Base-by-base conservation (phyloP, 2,888 invertebrate species). In the Trichogramma evanescens region DNA sequence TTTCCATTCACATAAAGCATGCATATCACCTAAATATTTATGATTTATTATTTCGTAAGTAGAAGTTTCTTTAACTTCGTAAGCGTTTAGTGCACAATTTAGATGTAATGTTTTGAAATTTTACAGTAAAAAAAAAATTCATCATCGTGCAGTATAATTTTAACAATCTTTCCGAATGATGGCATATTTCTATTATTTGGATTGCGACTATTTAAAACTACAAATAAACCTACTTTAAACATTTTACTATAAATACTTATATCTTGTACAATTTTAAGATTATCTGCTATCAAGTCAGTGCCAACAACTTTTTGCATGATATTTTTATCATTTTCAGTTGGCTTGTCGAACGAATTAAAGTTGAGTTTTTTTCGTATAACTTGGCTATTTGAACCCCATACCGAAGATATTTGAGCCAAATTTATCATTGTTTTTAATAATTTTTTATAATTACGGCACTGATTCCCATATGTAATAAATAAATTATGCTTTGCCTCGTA, bases 371-470 rank as follows among this genome's bases (percentile, higher is more conserved):
- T 54, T 48, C 54, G 45, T 13, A 52, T 42, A 4, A 44, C 6
- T 4, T 5, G 3, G 4, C 8, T 55, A 41, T 48, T 10, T 8
- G n/a, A 44, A 4, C 50, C 56, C 43, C 56, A 50, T 9, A 13
- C 38, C 2, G 43, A 50, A 2, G 13, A 50, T 7, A 50, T 56
- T 43, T 56, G 56, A n/a, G 7, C 26, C 13, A 44, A 39, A 5
- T 50, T 56, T 0, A n/a, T 44, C 6, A 50, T 6, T 4, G 50
- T 39, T 56, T 56, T 50, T 9, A 43, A n/a, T 42, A 56, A 50
- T 4, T 56, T 56, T 56, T 56, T 13, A 50, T 42, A 56, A 43
- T 44, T 44, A n/a, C 50, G 48, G 6, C 50, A 50, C 26, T 39
- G 6, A n/a, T n/a, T 8, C 2, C 50, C 56, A 4, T 44, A 43